Base-by-base conservation (phyloP, 2,113 vertebrate genomes). In the Spilogale gracilis region DNA sequence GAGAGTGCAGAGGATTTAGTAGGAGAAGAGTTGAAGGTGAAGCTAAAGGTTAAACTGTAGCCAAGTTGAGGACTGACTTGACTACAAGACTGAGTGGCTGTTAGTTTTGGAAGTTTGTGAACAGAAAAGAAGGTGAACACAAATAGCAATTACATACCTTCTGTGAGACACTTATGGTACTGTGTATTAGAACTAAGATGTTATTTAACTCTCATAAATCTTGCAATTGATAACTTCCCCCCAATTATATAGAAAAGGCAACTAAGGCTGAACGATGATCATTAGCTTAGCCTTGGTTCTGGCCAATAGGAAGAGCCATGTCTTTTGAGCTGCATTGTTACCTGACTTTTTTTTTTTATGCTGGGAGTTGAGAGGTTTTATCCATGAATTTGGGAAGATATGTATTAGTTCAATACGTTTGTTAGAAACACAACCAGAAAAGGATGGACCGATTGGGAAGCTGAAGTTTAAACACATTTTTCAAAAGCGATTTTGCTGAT, bases 61-160 rank as follows among this genome's bases (percentile, higher is more conserved):
- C 23, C 71, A 30, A 32, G 27, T 0, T 23, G 43, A 88, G 25
- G 73, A 43, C 8, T 17, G 56, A 38, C 1, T 17, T 43, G 18
- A 45, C 2, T 14, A 10, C 7, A 20, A 50, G 89, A 50, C 8
- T 0, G 2, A 48, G 23, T 8, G 2, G 38, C 1, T 30, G 6
- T 9, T n/a, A 30, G 10, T 67, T 25, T 82, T n/a, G 20, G 9
- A 78, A 63, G 23, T 18, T 14, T 38, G 11, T 54, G 50, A 67
- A 14, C 27, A 71, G 65, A 43, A 27, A 78, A 71, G 20, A 65
- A 12, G 3, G 23, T 25, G 18, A 89, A 25, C 2, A 71, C 61
- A 63, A 50, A 50, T 1, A 43, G 0, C 18, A 17, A 8, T 4
- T 67, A 20, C 4, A 0, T 0, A 4, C 7, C 74, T 25, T 3